These are phyloP conservation scores for Centrocercus urophasianus DNA, from an alignment of 2,113 vertebrate species.

Conservation along the genomic window DNA sequence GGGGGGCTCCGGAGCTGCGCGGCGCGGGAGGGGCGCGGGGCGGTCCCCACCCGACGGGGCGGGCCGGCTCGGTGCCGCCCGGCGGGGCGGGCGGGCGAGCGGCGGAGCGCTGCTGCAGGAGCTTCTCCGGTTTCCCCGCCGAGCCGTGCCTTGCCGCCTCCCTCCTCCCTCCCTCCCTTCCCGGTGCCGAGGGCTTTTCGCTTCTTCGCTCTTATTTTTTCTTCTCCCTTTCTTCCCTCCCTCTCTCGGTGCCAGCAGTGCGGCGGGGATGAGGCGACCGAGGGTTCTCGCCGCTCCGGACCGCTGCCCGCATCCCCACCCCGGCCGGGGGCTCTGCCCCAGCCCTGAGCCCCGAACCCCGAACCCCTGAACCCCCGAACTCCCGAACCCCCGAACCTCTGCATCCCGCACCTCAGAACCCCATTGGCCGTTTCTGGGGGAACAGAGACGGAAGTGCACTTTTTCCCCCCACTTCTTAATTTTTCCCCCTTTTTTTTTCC, in stretches of 20 bases:
- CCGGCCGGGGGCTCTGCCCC: constrained; percentile 53
- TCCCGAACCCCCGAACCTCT: not conserved
- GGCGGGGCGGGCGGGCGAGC: not conserved
- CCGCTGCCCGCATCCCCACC: not conserved
- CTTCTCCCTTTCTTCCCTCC: not conserved
- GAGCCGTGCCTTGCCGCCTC: constrained; percentile 20
- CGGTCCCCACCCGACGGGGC: constrained; percentile 17
- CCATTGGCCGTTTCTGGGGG: not conserved
- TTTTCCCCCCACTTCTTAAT: not conserved
- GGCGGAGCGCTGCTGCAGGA: constrained; percentile 43
- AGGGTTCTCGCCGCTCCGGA: not conserved
- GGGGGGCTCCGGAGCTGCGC: not conserved
- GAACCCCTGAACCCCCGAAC: too few relatives aligned
- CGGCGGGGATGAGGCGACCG: constrained; percentile 15
- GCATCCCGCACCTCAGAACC: not conserved
- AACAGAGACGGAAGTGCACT: not conserved
- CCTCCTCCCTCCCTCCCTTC: not conserved
- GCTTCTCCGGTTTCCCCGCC: constrained; percentile 51
- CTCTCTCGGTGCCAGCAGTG: constrained; percentile 21
- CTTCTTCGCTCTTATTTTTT: not conserved
- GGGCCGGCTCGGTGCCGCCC: not conserved
- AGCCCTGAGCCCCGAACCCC: too few relatives aligned
- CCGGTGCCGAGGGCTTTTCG: constrained; percentile 32
- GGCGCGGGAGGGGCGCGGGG: not conserved
- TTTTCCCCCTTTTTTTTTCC: constrained; percentile 41